These are phyloP conservation scores for Drosophila ananassae DNA, from an alignment of 1,140 invertebrate genomes.

Conservation along the genomic window DNA sequence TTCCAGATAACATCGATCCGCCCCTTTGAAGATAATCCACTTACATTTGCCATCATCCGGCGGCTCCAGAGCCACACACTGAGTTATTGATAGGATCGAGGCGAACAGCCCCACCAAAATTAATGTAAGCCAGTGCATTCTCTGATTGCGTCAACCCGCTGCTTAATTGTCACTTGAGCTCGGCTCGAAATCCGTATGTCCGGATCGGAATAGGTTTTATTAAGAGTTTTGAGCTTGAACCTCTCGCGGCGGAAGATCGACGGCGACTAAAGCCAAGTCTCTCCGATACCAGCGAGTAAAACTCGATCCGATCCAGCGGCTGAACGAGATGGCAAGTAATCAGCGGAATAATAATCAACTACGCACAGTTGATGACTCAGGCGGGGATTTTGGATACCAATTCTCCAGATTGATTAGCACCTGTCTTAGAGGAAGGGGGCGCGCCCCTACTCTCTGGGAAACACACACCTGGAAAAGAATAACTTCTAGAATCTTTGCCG, in stretches of 20 bases:
- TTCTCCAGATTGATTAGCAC: slow-evolving; percentile 44
- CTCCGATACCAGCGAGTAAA: slow-evolving; percentile 28
- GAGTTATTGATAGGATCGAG: slow-evolving; percentile 58
- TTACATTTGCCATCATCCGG: slow-evolving; percentile 81
- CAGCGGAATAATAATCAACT: slow-evolving; percentile 38
- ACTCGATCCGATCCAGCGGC: slow-evolving; percentile 34
- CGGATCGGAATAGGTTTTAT: not conserved
- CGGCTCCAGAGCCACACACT: slow-evolving; percentile 42
- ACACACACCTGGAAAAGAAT: slow-evolving; percentile 6
- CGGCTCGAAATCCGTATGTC: not conserved
- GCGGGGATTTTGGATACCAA: slow-evolving; percentile 48
- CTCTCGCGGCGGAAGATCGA: slow-evolving; percentile 62
- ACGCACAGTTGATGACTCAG: slow-evolving; percentile 60
- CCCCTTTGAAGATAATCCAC: slow-evolving; percentile 32
- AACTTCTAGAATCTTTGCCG: not conserved
- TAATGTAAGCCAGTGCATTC: slow-evolving; percentile 51
- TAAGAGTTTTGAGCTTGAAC: slow-evolving; percentile 35
- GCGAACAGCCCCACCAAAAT: slow-evolving; percentile 27
- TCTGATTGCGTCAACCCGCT: slow-evolving; percentile 26
- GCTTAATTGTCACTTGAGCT: slow-evolving; percentile 9
- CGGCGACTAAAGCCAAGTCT: slow-evolving; percentile 52
- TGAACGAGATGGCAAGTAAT: slow-evolving; percentile 27
- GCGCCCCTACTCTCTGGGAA: slow-evolving; percentile 4
- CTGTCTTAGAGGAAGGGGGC: not conserved
- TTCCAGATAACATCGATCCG: slow-evolving; percentile 17